phyloP scores from a whole-genome alignment of 2,113 vertebrate genomes.

The Procavia capensis region DNA sequence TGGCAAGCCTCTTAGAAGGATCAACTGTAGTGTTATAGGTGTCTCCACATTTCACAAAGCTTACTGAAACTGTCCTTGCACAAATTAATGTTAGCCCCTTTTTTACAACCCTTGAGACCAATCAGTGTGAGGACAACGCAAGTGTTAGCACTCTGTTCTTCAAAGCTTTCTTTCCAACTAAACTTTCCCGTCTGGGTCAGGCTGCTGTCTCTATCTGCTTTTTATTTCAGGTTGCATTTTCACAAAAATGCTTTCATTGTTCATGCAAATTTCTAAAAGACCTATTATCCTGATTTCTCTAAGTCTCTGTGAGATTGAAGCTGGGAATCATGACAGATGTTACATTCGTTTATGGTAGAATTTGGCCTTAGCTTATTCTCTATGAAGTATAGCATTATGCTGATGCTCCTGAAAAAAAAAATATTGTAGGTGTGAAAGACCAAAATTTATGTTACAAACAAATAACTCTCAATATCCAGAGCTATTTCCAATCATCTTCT shows the following conservation, averaged over 20 bases:
- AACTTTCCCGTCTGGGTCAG: neutral
- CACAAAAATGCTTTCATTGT: neutral
- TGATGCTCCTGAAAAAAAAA: neutral
- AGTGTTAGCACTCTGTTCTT: neutral
- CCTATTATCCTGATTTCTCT: neutral
- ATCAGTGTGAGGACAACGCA: neutral
- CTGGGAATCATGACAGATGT: neutral
- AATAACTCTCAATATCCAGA: neutral
- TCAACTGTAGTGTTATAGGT: neutral
- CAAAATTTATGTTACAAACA: neutral
- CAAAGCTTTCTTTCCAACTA: neutral
- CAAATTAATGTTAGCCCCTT: neutral
- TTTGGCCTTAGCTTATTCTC: neutral
- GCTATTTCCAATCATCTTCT: neutral
- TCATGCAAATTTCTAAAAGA: neutral
- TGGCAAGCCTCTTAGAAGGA: constrained; percentile 19
- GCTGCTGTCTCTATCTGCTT: neutral
- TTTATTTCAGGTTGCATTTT: neutral
- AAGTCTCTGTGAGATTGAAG: neutral
- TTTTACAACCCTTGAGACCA: neutral
- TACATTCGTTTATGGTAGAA: neutral
- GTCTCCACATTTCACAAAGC: neutral
- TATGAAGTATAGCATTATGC: neutral
- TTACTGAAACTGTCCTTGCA: constrained; percentile 21
- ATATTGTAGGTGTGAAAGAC: neutral